Evolutionary conservation across 2,113 vertebrate genomes (phyloP), one percentile per base, ranked within the genome.

Genomic region (Mustela nigripes): DNA sequence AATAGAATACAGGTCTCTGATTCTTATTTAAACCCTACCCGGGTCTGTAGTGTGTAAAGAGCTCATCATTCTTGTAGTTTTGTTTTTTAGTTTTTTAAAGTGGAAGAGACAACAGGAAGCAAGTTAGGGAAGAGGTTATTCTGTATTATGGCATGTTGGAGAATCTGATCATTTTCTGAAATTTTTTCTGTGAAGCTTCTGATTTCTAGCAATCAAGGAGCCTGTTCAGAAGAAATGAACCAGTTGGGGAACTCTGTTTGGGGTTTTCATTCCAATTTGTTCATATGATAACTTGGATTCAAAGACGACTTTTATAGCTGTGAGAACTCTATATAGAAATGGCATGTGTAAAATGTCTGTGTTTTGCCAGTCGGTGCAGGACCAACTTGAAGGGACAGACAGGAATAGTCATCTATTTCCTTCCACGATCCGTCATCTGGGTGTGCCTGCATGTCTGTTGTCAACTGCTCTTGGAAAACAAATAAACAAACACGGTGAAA

Each of bases 381-480:
- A 90, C 94, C 94, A 97, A 62, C 73, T 96, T 74, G 80, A 81
- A 83, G 33, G 63, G 78, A 94, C 89, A 95, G 94, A 81, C 62
- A 0, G 22, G 67, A 97, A 84, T 33, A 86, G 78, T 73, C 85
- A 80, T 83, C 88, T 93, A 31, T 91, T 84, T 80, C 62, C 87
- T 95, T 80, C 65, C 92, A 76, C 60, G 92, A 83, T 79, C 2
- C 0, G 73, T 95, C 96, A 89, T 87, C 39, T 71, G 84, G 56
- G 15, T 67, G 39, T 97, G 95, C 91, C 96, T 94, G 84, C 82
- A 45, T 71, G 53, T 60, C 62, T 95, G 83, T 39, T 97, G 74
- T 97, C 91, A 89, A 89, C 89, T 86, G 78, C 95, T 98, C 56
- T 94, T 86, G 78, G 71, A 95, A 98, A 96, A 97, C 81, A 95